phyloP scores from a whole-genome alignment of 2,888 invertebrate species.

The Chymomyza amoena region DNA sequence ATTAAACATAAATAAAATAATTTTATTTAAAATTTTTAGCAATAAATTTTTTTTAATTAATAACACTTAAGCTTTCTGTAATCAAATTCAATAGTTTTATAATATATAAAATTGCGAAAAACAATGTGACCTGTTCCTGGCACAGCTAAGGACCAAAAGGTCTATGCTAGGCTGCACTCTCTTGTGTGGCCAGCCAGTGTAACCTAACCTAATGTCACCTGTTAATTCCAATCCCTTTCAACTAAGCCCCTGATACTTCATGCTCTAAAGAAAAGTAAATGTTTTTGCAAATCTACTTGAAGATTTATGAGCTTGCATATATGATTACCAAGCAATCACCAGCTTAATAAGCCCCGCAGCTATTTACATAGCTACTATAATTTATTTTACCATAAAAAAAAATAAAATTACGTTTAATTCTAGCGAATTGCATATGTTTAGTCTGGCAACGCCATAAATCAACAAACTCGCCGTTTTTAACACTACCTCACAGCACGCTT shows the following conservation, averaged over 20 bases:
- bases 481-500: conserved; percentile 22
- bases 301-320: background rate
- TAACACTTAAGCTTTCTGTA: too few relatives aligned
- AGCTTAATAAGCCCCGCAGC: background rate
- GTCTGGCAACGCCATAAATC: background rate
- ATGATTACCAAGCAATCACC: background rate
- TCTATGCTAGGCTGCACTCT: too few relatives aligned
- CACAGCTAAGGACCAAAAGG: too few relatives aligned
- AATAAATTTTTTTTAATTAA: too few relatives aligned
- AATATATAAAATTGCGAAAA: background rate
- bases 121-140: too few relatives aligned
- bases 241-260: background rate
- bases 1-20: too few relatives aligned
- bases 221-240: background rate
- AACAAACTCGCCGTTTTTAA: conserved; percentile 15
- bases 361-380: background rate
- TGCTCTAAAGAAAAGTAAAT: background rate
- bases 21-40: too few relatives aligned
- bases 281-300: background rate
- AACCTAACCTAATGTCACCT: too few relatives aligned
- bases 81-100: too few relatives aligned
- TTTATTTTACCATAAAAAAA: background rate
- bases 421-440: background rate
- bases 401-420: background rate
- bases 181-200: too few relatives aligned